Evolutionary conservation across 2,888 invertebrate genomes (phyloP).

Genomic region (Diarsia rubi): DNA sequence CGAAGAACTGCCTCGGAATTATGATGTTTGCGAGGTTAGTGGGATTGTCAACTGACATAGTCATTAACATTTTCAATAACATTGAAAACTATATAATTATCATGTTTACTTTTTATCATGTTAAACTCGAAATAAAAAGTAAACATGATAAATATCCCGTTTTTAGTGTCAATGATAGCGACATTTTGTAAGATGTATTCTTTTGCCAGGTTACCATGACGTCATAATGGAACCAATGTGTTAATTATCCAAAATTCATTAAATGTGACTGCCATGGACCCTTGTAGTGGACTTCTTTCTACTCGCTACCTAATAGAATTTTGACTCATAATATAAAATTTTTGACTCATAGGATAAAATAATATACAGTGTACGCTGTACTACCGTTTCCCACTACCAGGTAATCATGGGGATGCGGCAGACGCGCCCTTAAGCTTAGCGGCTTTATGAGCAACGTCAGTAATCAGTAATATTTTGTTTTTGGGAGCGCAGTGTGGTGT

Average conservation of each 20-base stretch:
- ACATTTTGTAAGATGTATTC: not conserved
- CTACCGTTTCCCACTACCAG: not conserved
- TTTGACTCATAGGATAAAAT: not conserved
- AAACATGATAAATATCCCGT: no score
- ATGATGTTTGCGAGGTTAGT: slow-evolving; percentile 94
- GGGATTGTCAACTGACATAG: not conserved
- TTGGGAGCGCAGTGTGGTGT: no score
- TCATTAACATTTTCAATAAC: no score
- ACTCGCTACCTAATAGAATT: not conserved
- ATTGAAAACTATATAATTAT: no score
- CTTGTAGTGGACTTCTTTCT: no score
- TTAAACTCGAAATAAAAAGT: no score
- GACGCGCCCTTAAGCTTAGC: no score
- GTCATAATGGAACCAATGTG: not conserved
- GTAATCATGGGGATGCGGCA: not conserved
- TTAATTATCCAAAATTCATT: not conserved
- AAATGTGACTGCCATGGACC: not conserved
- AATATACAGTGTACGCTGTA: not conserved
- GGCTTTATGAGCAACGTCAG: no score
- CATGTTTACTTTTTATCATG: no score
- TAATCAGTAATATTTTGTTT: no score
- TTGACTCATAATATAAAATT: not conserved
- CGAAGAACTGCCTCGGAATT: slow-evolving; percentile 96
- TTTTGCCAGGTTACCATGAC: slow-evolving; percentile 4
- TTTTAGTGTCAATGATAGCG: no score